Evolutionary conservation across 2,888 invertebrate species (phyloP), one percentile per base, ranked within the genome.

Genomic region (Apodemia zela): DNA sequence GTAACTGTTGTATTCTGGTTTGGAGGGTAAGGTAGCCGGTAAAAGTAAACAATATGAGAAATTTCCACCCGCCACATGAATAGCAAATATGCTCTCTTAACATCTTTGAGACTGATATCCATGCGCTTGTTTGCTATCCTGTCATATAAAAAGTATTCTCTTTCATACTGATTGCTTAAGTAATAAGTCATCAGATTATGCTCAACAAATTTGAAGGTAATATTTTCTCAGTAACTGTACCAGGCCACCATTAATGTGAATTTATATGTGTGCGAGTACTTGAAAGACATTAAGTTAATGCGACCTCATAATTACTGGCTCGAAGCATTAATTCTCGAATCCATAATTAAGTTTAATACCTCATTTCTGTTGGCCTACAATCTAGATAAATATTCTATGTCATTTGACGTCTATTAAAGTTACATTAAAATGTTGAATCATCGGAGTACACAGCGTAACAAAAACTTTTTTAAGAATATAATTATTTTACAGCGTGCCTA

Each of bases 291-390:
- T 88, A 88, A 89, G 76, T 87, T 89, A 90, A 90, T 88, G 87
- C 84, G 87, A 84, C 87, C 89, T 88, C 87, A 90, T 90, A 90
- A 90, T 90, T 89, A 89, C 89, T 86, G 80, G 82, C 81, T 82
- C 81, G 84, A 77, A 81, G 80, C 89, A 89, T 90, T 90, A 89
- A 90, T 90, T 87, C 90, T 82, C 88, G 85, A 85, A 85, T 89
- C 88, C 85, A 89, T 90, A 89, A 90, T 90, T 89, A 86, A 88
- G 87, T 89, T 86, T 88, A 87, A 88, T 88, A 85, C 86, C 84
- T 87, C 82, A 87, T 87, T 87, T 84, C 87, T 85, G 85, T 82
- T 82, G 82, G 83, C 84, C 85, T 84, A 85, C 87, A 87, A 87
- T 89, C 89, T 86, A 85, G 86, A 87, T 89, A 87, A 88, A 87